Evolutionary conservation across 92 coral and sea anemone species (phyloP).

Genomic region (Siderastrea siderea): DNA sequence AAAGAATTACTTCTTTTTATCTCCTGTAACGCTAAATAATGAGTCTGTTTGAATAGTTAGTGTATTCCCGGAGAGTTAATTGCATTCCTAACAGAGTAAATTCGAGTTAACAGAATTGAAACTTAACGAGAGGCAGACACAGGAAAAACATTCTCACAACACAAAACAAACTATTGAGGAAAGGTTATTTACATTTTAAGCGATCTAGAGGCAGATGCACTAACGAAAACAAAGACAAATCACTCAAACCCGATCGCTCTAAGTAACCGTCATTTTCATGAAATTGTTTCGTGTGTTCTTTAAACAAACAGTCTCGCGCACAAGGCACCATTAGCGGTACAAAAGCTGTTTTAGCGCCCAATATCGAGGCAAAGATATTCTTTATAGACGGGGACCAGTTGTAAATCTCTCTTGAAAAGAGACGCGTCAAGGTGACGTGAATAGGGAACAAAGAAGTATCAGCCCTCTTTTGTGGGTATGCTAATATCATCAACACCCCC

Average conservation of each 20-base stretch:
- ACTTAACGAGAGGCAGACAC: neutral
- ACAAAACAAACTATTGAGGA: constrained; percentile 2
- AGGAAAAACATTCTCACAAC: neutral
- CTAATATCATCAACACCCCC: constrained; percentile 33
- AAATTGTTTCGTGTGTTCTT: constrained; percentile 4
- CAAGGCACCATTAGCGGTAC: constrained; percentile 13
- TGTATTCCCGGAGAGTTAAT: constrained; percentile 7
- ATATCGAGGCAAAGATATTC: constrained; percentile 6
- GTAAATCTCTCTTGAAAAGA: neutral
- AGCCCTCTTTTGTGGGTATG: constrained; percentile 17
- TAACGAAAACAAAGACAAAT: neutral
- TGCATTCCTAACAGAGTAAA: constrained; percentile 11
- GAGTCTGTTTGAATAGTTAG: neutral
- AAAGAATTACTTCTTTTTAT: neutral
- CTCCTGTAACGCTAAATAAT: neutral
- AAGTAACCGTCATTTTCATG: constrained; percentile 4
- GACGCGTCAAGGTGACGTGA: constrained; percentile 31
- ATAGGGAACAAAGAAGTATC: constrained; percentile 3
- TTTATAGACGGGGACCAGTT: neutral
- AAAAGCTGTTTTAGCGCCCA: constrained; percentile 9
- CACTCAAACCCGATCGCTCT: neutral
- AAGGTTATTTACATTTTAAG: constrained; percentile 15
- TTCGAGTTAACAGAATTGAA: constrained; percentile 15
- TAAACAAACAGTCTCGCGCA: constrained; percentile 19
- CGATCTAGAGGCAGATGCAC: neutral